Evolutionary conservation across 2,797 vertebrate genomes (phyloP), one percentile per base, ranked within the genome.

Genomic region (Cossypha caffra): DNA sequence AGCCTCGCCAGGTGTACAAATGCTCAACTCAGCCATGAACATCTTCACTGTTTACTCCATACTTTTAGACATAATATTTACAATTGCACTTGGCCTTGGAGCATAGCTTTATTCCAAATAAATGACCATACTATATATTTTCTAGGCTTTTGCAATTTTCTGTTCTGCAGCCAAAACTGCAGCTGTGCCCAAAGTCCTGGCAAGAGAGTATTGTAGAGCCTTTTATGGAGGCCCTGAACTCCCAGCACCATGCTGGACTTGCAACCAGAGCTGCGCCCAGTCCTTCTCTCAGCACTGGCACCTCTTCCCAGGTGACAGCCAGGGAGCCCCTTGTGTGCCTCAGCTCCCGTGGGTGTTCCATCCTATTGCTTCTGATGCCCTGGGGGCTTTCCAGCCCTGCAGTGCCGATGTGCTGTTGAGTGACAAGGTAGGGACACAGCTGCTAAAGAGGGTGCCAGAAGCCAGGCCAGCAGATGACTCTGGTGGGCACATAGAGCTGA

Each of bases 51-150:
- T 55, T 90, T 12, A 2, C 62, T 64, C 67, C 37, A 18, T 71
- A 37, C 57, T 87, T 72, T 55, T 21, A 78, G 83, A 78, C 86
- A 45, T 94, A 84, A 73, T 84, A 87, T 93, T 95, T 93, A 83
- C 64, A 76, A 24, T 47, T 74, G 21, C 45, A 10, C 74, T 92
- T 88, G 80, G 90, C 90, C 54, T 81, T 45, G 68, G n/a, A 37
- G 2, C n/a, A 2, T 45, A 58, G 51, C 37, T 90, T 79, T 90
- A 58, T 82, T 88, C 77, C 63, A 76, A 15, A 67, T 75, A 81
- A 84, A 66, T 76, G 66, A n/a, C 62, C 4, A 0, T 67, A 24
- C 74, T 67, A 2, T 88, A 2, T 64, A 50, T 90, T 86, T 76
- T 26, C 71, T 69, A 38, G 51, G 51, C 47, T 90, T 86, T 58